phyloP scores from a whole-genome alignment of 64 coral and sea anemone genomes.

The Stichodactyla mertensii region DNA sequence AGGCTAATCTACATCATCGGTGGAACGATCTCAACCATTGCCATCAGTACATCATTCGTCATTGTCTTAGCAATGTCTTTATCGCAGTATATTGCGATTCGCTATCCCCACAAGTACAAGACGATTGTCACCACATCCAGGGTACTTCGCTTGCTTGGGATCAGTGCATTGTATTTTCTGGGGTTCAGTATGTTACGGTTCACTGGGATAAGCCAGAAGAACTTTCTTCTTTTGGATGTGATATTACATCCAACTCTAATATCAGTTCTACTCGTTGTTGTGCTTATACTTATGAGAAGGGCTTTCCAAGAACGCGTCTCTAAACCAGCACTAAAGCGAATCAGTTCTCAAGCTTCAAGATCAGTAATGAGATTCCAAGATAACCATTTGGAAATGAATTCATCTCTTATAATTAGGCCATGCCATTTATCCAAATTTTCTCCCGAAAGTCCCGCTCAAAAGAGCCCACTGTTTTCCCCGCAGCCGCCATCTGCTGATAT shows the following conservation, averaged over 20 bases:
- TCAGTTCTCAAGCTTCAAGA: not conserved
- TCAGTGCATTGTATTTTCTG: constrained; percentile 60
- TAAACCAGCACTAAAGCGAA: constrained; percentile 6
- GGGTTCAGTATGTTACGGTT: constrained; percentile 52
- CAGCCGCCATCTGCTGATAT: no score
- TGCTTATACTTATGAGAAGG: constrained; percentile 54
- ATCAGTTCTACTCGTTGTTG: constrained; percentile 35
- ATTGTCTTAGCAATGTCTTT: constrained; percentile 60
- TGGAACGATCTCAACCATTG: constrained; percentile 50
- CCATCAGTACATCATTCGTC: constrained; percentile 60
- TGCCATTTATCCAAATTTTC: not conserved
- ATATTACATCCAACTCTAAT: constrained; percentile 61
- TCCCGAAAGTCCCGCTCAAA: not conserved
- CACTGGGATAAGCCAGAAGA: constrained; percentile 13
- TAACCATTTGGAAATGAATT: not conserved
- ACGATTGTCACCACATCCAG: constrained; percentile 30
- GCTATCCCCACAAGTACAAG: constrained; percentile 60
- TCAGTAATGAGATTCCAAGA: not conserved
- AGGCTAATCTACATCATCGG: constrained; percentile 19
- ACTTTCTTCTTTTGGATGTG: constrained; percentile 63
- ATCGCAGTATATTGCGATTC: constrained; percentile 72
- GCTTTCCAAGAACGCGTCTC: constrained; percentile 43
- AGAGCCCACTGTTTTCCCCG: not conserved
- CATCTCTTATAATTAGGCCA: not conserved
- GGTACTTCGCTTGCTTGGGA: constrained; percentile 31